phyloP scores from a whole-genome alignment of 2,888 invertebrate genomes.

The Mesoligia furuncula region DNA sequence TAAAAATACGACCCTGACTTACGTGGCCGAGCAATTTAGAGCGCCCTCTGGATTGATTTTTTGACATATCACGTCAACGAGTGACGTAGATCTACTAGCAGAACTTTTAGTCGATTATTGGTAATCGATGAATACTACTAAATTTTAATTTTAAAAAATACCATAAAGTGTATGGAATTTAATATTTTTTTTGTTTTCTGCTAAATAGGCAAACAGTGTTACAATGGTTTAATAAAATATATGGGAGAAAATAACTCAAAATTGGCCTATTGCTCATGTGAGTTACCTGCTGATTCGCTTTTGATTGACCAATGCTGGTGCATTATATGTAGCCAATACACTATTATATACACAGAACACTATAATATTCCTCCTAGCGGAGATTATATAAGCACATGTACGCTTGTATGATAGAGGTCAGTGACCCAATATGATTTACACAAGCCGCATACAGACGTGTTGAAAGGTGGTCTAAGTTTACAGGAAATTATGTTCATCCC shows the following conservation, averaged over 20 bases:
- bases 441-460: not conserved
- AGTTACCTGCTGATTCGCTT: not conserved
- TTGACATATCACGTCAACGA: conserved; percentile 81
- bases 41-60: conserved; percentile 89
- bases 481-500: not conserved
- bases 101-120: conserved; percentile 35
- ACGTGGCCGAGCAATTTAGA: conserved; percentile 89
- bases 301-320: not conserved
- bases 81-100: conserved; percentile 31
- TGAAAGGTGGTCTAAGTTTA: not conserved
- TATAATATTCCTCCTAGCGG: too few relatives aligned
- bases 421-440: too few relatives aligned
- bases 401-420: too few relatives aligned
- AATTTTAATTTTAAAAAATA: not conserved
- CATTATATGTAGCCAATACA: not conserved
- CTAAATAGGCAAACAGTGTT: not conserved
- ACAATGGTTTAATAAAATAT: not conserved
- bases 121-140: not conserved
- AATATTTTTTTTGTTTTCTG: not conserved
- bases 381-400: too few relatives aligned
- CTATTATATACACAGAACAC: too few relatives aligned
- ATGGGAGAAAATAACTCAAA: not conserved
- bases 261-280: not conserved
- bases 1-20: conserved; percentile 89
- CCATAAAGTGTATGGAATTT: not conserved